Percentiles rank a stretch among this genome's conserved stretches.
phyloP scores from a whole-genome alignment of 2,797 vertebrate species.

The Chloroceryle inda region DNA sequence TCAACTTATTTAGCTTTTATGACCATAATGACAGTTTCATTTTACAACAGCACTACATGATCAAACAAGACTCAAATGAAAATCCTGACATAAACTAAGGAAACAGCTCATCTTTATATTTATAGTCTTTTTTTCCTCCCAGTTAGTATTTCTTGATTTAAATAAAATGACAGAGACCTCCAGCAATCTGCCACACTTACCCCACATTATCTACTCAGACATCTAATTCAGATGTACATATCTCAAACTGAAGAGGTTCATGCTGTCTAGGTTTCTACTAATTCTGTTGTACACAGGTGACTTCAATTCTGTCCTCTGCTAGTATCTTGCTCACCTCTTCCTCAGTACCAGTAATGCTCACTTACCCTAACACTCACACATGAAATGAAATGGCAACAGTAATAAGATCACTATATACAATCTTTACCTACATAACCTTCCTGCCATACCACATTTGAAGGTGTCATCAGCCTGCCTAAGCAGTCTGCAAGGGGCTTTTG shows the following conservation, averaged over 20 bases:
- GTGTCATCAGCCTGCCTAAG: not conserved
- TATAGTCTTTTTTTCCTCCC: not conserved
- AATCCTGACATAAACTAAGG: not conserved
- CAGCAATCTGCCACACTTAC: not conserved
- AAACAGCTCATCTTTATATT: not conserved
- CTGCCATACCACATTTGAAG: not conserved
- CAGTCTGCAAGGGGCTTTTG: not conserved
- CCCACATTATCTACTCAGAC: not conserved
- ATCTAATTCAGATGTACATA: not conserved
- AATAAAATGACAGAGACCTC: not conserved
- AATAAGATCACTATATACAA: not conserved
- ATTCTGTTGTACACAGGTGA: accelerated
- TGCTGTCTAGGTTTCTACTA: not conserved
- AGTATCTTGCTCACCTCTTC: not conserved
- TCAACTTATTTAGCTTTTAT: not conserved
- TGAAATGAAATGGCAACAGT: not conserved
- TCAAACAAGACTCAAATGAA: not conserved
- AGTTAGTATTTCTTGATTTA: not conserved
- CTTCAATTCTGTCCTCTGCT: not conserved
- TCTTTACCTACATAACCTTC: not conserved
- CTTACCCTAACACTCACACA: not conserved
- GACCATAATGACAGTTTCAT: not conserved
- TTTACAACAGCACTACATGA: not conserved
- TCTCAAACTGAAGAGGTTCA: not conserved
- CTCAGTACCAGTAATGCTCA: not conserved